Base-by-base conservation (phyloP, 2,888 invertebrate species). In the Acanthococcus lagerstroemiae region DNA sequence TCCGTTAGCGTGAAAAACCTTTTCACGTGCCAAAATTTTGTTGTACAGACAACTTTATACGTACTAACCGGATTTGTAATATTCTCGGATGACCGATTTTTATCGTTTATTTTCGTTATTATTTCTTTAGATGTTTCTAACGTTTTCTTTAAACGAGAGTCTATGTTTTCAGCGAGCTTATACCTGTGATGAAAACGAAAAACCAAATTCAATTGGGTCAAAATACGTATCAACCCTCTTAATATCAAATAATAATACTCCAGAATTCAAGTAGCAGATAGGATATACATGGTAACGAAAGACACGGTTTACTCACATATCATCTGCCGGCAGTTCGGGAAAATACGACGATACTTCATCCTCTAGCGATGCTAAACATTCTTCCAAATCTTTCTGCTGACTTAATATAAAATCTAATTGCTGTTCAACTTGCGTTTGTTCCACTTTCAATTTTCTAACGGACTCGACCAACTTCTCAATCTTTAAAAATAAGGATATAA, bases 321-420 rank as follows among this genome's bases (percentile, higher is more conserved):
- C 61, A 37, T 61, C 61, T 9, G 61, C 61, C 22, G 61, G 54
- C 30, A 61, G 50, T 15, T 61, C 61, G 21, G 61, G 61, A 22
- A 54, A 61, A 52, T 61, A 61, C 4, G 61, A 61, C n/a, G 61
- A 61, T 3, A 61, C 61, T 52, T 61, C 61, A 22, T 61, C 61
- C n/a, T 61, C 61, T 2, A 61, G 21, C 9, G 61, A 27, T 15
- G 37, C 27, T 37, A 61, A 24, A 61, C 52, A 52, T 22, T 61
- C 61, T 24, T 61, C 61, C 25, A 61, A 54, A n/a, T 61, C 61
- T 61, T 61, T 61, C 24, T 61, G 61, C n/a, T 61, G 61, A 52
- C 61, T 61, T 19, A 61, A 19, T 30, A 61, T 61, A 22, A 61
- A 61, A 52, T 61, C 61, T 9, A 61, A 52, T 61, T 61, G 61